These are phyloP conservation scores for Nautilus pompilius DNA, from an alignment of 1,140 invertebrate species.

Conservation along the genomic window DNA sequence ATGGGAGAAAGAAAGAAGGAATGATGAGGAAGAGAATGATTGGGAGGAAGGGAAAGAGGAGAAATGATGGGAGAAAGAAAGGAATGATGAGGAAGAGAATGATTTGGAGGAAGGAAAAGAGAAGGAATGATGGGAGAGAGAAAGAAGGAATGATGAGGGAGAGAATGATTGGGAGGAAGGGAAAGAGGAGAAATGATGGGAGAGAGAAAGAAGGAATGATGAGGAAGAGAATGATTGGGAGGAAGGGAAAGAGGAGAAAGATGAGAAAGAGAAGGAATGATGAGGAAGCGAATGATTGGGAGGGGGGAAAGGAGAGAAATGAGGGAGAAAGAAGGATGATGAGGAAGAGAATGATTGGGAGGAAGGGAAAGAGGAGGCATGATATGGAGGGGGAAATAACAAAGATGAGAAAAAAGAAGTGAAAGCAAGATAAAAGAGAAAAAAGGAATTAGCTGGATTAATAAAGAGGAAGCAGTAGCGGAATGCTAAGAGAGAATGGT, in stretches of 20 bases:
- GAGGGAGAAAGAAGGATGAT: not conserved
- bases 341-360: not conserved
- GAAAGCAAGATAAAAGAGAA: not conserved
- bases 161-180: not conserved
- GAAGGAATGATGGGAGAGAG: not conserved
- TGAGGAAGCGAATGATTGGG: not conserved
- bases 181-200: not conserved
- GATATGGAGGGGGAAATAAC: not conserved
- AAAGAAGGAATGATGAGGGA: not conserved
- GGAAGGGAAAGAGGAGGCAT: not conserved
- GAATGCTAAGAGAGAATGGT: not conserved
- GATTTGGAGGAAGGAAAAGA: slow-evolving; percentile 6
- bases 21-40: no score
- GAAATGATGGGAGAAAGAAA: slow-evolving; percentile 2
- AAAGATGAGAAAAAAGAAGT: not conserved
- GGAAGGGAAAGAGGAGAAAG: not conserved
- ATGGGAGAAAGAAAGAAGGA: no score
- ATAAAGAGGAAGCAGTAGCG: not conserved
- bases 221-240: not conserved
- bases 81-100: slow-evolving; percentile 1
- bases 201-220: not conserved
- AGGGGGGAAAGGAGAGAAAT: not conserved
- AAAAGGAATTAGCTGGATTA: not conserved
- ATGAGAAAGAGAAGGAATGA: not conserved
- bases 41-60: no score